phyloP scores from a whole-genome alignment of 2,797 vertebrate genomes.

The Phalanger gymnotis region DNA sequence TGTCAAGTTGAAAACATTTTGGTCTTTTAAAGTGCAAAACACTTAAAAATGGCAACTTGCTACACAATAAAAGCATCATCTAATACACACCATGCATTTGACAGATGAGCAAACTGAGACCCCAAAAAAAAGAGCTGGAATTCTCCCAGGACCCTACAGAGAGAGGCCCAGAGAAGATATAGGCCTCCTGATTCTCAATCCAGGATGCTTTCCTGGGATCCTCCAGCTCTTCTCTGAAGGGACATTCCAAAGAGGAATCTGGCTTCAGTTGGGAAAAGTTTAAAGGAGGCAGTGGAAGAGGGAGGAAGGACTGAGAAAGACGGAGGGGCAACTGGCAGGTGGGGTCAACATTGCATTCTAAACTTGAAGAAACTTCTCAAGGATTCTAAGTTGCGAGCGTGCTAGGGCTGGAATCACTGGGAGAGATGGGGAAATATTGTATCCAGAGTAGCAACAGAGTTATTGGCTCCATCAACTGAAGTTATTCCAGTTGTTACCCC shows the following conservation, averaged over 20 bases:
- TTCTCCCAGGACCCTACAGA: neutral
- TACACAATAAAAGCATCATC: neutral
- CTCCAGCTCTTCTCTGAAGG: neutral
- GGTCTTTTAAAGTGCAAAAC: neutral
- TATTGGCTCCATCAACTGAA: neutral
- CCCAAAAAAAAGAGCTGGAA: neutral
- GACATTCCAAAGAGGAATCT: neutral
- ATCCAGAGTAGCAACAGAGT: neutral
- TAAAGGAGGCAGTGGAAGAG: neutral
- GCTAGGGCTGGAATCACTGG: neutral
- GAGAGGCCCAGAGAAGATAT: neutral
- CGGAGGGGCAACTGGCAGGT: neutral
- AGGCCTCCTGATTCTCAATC: neutral
- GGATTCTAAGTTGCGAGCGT: neutral
- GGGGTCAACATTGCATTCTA: neutral
- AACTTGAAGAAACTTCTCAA: neutral
- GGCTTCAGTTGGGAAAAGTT: neutral
- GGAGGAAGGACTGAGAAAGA: neutral
- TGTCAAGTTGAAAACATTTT: neutral
- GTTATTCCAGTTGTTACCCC: neutral
- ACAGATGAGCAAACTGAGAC: neutral
- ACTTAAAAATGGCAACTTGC: neutral
- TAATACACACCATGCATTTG: neutral
- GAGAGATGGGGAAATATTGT: neutral
- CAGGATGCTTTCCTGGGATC: neutral